Evolutionary conservation across 1,140 invertebrate genomes (phyloP), one percentile per base, ranked within the genome.

Genomic region (Drosophila lacertosa): DNA sequence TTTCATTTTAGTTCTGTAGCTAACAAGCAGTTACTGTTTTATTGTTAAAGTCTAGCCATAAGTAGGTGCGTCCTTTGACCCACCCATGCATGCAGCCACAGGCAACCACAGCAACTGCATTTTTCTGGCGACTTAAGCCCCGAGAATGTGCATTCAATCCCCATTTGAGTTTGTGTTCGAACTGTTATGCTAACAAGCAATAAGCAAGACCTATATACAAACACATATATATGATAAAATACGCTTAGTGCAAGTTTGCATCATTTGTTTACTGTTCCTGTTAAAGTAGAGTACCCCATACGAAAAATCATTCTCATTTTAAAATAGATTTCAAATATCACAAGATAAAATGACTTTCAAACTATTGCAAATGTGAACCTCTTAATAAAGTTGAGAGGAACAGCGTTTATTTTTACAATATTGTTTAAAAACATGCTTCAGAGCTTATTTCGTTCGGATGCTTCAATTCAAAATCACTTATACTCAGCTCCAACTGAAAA

Each of bases 1-100:
- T 15, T 45, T 55, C 37, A 29, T 35, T 51, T 62, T 42, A 15
- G 29, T 47, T 60, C 20, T 42, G 55, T 83, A 78, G 78, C 63
- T 82, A 77, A 82, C 62, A 33, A 60, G 35, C 64, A 50, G 24
- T 35, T 50, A 60, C 54, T 48, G 24, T 48, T 33, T 4, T 18
- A 22, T 16, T 53, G 33, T 29, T 53, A 13, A 13, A 32, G 44
- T 51, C 48, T 66, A 60, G 37, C 15, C 15, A 40, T 44, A 59
- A 44, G 33, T 63, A 73, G 32, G 51, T 50, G 18, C 59, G 44
- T 45, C 57, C 50, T 69, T 73, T 78, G 63, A 74, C 58, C 80
- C 53, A 32, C 18, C 48, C 37, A n/a, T n/a, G 76, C 80, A 83
- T 83, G 81, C 39, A 60, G 53, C 57, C 33, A 67, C 24, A 42